Evolutionary conservation across 2,113 vertebrate species (phyloP), one percentile per base, ranked within the genome.

Genomic region (Sardina pilchardus): DNA sequence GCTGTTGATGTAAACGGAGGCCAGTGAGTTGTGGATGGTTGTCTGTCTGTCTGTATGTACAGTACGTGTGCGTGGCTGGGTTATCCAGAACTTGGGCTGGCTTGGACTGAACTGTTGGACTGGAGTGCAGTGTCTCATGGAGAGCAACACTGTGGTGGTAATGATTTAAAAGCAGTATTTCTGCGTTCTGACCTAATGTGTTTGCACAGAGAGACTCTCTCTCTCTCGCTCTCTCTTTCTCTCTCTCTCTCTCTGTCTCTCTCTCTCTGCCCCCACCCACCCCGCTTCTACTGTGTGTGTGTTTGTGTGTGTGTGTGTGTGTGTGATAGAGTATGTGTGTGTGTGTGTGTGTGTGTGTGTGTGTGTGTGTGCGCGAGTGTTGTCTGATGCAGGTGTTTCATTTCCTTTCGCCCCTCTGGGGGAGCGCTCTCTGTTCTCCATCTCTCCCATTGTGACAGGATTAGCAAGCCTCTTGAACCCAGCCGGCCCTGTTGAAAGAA

Each of bases 121-220:
- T 3, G 14, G 14, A 17, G 50, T 17, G 16, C n/a, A n/a, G n/a
- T 19, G 17, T 4, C 50, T 19, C 17, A 17, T 0, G 50, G 50
- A 53, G 50, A 53, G 14, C 16, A 17, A 17, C 19, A 4, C 17
- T 53, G 50, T 53, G 2, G 16, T 19, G 17, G 50, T 53, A 53
- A 19, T 53, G 4, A 53, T 53, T 53, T 53, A 53, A 16, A 53
- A 53, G 50, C 17, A 53, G 12, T 53, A 53, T 53, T 16, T 53
- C 50, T 53, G 4, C 50, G 19, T 53, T 53, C 17, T 53, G 16
- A 53, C 5, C 4, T 53, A 1, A 16, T 19, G 19, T 53, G 50
- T 67, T 24, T 85, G 84, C 39, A 53, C 36, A 81, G 47, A 53
- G 24, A 81, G 47, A 12, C 17, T 43, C 84, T 85, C 42, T 16